phyloP scores from a whole-genome alignment of 1,140 invertebrate genomes.

The Telenomus remus region DNA sequence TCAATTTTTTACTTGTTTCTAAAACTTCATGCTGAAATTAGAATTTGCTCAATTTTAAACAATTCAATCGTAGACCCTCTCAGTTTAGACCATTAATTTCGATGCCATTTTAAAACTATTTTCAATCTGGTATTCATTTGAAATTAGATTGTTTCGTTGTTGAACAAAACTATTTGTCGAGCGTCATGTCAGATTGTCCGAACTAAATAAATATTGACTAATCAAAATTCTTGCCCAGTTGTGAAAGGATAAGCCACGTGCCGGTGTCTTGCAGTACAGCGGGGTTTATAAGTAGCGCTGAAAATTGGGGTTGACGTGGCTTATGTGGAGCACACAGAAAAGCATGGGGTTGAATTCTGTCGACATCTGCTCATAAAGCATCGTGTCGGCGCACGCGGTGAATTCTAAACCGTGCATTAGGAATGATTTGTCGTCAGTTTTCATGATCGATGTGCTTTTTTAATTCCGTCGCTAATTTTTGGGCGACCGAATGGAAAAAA shows the following conservation, averaged over 20 bases:
- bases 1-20: background rate
- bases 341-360: conserved; percentile 28
- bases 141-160: background rate
- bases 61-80: too few relatives aligned
- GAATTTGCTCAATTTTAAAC: background rate
- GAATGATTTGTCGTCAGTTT: conserved; percentile 63
- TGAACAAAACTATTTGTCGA: background rate
- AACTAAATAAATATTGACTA: conserved; percentile 36
- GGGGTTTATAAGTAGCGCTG: conserved; percentile 41
- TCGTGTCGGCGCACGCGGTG: conserved; percentile 50
- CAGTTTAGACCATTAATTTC: too few relatives aligned
- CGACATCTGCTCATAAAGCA: conserved; percentile 56
- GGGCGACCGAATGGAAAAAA: too few relatives aligned
- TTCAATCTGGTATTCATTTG: too few relatives aligned
- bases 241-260: conserved; percentile 44
- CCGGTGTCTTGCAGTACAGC: conserved; percentile 25
- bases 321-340: conserved; percentile 29
- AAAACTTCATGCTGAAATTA: background rate
- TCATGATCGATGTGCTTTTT: conserved; percentile 56
- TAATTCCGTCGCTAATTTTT: conserved; percentile 37
- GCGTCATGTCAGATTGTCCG: background rate
- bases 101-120: too few relatives aligned
- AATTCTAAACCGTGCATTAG: conserved; percentile 66
- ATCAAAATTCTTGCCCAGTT: conserved; percentile 24
- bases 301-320: conserved; percentile 53